Evolutionary conservation across 2,113 vertebrate species (phyloP), one percentile per base, ranked within the genome.

Genomic region (Poecilia latipinna): DNA sequence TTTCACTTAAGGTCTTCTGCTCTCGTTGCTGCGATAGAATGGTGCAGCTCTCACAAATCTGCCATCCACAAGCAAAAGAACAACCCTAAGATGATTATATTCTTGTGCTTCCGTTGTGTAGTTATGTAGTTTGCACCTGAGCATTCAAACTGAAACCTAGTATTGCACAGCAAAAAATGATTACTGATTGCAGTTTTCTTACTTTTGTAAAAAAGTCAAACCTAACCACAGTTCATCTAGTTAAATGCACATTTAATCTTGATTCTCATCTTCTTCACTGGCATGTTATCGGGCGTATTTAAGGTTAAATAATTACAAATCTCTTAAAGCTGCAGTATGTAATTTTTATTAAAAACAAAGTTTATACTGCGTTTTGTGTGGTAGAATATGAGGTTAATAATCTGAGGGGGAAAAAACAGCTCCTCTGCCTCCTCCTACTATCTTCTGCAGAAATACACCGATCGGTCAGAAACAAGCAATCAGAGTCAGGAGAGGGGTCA

Each of bases 171-270:
- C 57, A 48, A 73, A 73, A 77, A 65, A 68, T 37, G 61, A 61
- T 39, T 62, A 78, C 75, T 57, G 24, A 0, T 13, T 75, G 71
- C 76, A 68, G 75, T 77, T 82, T 42, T 63, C 71, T 32, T 17
- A 71, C 60, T 68, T 35, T 29, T 72, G 5, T 48, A 24, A 54
- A 60, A 60, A 22, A 64, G 57, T 76, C 42, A 73, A 77, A 83
- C 28, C 33, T 67, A 35, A 61, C 66, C 24, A 66, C 28, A 60
- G 26, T 33, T 44, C 6, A 77, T 31, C 35, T 42, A 33, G 24
- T 66, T 39, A 71, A 62, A 74, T 62, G 8, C 44, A 44, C 33
- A 7, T 73, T 71, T 61, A 60, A 42, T 24, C 73, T 17, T 24
- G 12, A 39, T 29, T 65, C 12, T 64, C 35, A 77, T 24, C 61